Evolutionary conservation across 2,888 invertebrate species (phyloP).

Genomic region (Andrena bucephala): DNA sequence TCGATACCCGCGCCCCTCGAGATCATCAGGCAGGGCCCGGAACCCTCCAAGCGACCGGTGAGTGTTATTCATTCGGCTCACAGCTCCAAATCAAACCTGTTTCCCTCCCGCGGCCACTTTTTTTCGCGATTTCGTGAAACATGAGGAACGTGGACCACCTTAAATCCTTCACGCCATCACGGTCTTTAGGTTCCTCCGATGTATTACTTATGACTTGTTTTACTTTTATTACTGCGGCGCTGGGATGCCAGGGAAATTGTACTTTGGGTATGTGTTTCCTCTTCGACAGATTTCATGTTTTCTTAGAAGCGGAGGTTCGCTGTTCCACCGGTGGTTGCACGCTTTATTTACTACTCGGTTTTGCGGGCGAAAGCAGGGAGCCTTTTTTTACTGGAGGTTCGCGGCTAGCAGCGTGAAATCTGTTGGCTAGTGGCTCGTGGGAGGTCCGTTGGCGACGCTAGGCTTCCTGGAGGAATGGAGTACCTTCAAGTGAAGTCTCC

Average conservation of each 20-base stretch:
- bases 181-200: no score
- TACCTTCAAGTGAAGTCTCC: neutral
- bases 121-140: constrained; percentile 23
- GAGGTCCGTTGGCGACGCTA: neutral
- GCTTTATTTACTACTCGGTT: neutral
- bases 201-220: no score
- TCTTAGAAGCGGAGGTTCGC: no score
- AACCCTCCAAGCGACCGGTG: constrained; percentile 87
- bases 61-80: constrained; percentile 78
- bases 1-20: constrained; percentile 96
- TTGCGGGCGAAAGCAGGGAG: constrained; percentile 6
- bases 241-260: no score
- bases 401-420: constrained; percentile 22
- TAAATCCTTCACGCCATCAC: no score
- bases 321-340: neutral
- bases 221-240: no score
- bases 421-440: neutral
- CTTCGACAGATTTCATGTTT: no score
- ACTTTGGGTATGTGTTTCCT: no score
- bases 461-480: neutral
- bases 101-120: constrained; percentile 24
- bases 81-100: constrained; percentile 36
- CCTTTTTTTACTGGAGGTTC: constrained; percentile 18
- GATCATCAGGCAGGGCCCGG: constrained; percentile 88
- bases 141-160: no score